Conservation (phyloP, 2,888 invertebrate genomes). For the Pandemis heparana region DNA sequence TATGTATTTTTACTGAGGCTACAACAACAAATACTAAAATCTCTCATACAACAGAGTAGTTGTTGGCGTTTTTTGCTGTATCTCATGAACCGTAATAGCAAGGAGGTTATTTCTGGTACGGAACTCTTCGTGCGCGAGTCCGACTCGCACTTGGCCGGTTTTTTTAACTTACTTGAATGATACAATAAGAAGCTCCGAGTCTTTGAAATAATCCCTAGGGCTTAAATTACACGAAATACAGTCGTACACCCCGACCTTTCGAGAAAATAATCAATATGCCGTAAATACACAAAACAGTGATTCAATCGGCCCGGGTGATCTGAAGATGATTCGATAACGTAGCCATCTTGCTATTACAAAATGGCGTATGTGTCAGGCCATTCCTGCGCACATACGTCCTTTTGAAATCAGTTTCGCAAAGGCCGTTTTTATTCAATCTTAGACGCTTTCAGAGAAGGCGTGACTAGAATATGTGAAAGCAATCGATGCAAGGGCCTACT, state of each 20-base stretch:
- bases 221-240: not conserved
- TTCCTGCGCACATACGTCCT: not conserved
- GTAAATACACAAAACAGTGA: conserved; percentile 11
- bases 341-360: not conserved
- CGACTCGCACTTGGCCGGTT: too few species aligned
- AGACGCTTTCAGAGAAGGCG: conserved; percentile 11
- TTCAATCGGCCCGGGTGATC: conserved; percentile 15
- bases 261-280: conserved; percentile 9
- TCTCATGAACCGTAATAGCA: too few species aligned
- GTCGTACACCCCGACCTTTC: not conserved
- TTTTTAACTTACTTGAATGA: too few species aligned
- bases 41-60: too few species aligned
- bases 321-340: conserved; percentile 19
- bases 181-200: too few species aligned
- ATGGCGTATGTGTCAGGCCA: not conserved
- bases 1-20: too few species aligned
- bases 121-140: too few species aligned
- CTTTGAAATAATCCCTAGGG: not conserved
- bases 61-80: too few species aligned
- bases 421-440: conserved; percentile 21
- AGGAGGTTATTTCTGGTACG: too few species aligned
- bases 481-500: not conserved
- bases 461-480: conserved; percentile 9
- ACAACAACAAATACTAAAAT: too few species aligned
- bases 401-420: not conserved